phyloP scores from a whole-genome alignment of 2,113 vertebrate genomes.

The Perccottus glenii region DNA sequence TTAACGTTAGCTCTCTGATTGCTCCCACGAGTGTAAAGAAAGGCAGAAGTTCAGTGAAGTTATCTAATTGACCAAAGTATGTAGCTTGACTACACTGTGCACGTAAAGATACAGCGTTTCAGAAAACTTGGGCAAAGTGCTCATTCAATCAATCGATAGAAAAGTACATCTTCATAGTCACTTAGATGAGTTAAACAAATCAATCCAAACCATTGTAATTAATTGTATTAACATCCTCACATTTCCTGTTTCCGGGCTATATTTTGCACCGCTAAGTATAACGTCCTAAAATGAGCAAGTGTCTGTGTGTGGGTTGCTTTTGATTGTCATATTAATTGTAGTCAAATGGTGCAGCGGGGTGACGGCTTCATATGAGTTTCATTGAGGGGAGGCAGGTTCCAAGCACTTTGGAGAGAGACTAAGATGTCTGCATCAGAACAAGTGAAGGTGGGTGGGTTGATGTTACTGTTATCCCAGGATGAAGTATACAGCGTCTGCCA shows the following conservation, averaged over 20 bases:
- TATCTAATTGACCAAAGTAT: no score
- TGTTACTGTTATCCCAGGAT: constrained; percentile 57
- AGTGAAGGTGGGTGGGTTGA: constrained; percentile 66
- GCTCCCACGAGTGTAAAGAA: no score
- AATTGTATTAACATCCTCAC: background rate
- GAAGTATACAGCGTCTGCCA: constrained; percentile 51
- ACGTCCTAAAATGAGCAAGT: background rate
- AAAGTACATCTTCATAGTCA: no score
- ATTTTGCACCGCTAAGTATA: background rate
- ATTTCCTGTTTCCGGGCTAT: background rate
- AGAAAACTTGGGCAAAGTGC: no score
- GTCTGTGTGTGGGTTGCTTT: constrained; percentile 2
- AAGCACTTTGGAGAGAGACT: constrained; percentile 29
- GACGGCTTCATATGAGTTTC: constrained; percentile 9
- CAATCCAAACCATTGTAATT: background rate
- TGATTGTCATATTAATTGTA: constrained; percentile 30
- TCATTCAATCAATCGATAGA: no score
- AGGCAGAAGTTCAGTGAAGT: no score
- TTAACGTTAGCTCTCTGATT: no score
- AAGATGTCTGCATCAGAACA: constrained; percentile 50
- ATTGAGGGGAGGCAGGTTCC: constrained; percentile 11
- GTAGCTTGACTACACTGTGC: no score
- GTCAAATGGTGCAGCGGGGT: background rate
- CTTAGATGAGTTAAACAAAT: no score
- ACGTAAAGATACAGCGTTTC: no score